Conservation (phyloP, 2,113 vertebrate species). For the Percopsis transmontana region DNA sequence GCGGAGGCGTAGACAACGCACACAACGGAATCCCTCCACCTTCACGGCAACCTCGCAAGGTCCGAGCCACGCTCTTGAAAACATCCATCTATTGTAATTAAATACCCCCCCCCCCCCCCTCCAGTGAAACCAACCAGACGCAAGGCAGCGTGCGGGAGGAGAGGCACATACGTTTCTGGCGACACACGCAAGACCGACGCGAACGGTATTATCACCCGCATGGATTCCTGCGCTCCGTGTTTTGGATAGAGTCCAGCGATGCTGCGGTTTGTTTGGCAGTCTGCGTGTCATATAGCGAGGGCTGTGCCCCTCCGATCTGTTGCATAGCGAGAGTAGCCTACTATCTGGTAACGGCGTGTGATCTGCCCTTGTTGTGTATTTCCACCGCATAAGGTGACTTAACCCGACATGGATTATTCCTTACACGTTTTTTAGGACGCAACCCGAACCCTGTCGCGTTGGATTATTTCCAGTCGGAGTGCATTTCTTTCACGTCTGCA, state of each 20-base stretch:
- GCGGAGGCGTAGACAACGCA: not conserved
- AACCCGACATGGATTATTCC: no score
- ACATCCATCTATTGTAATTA: not conserved
- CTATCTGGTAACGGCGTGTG: no score
- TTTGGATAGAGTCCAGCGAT: constrained; percentile 56
- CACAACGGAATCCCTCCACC: not conserved
- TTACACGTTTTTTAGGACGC: no score
- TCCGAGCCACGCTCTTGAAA: not conserved
- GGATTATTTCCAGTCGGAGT: no score
- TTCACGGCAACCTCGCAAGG: not conserved
- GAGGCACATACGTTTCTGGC: not conserved
- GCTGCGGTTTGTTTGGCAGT: constrained; percentile 51
- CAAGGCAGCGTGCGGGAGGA: no score
- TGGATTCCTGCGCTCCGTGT: constrained; percentile 10
- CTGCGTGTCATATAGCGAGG: constrained; percentile 41
- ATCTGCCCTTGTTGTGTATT: no score
- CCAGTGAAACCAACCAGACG: no score
- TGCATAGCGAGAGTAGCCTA: not conserved
- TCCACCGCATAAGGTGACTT: no score
- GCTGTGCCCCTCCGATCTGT: constrained; percentile 36
- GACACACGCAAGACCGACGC: not conserved
- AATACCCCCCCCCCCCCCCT: no score
- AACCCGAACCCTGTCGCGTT: no score
- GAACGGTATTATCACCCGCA: not conserved
- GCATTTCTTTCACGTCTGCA: not conserved